These are phyloP conservation scores for Notechis scutatus DNA, from an alignment of 2,113 vertebrate genomes.

Conservation along the genomic window DNA sequence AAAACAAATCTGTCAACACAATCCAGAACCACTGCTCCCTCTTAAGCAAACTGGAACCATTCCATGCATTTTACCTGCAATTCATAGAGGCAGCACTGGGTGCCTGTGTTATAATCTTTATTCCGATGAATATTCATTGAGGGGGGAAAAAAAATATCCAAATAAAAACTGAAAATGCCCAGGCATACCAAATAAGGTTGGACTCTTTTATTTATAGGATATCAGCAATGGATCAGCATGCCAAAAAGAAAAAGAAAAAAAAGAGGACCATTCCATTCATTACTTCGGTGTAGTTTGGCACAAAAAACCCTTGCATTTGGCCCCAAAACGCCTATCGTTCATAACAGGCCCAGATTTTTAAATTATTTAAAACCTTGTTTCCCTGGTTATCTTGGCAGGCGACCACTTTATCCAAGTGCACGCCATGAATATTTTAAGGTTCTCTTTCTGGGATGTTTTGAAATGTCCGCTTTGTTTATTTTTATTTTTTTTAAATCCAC, in stretches of 20 bases:
- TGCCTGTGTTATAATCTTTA: neutral
- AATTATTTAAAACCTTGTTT: neutral
- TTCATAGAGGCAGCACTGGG: neutral
- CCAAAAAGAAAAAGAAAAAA: neutral
- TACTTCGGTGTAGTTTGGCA: neutral
- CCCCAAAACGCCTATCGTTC: neutral
- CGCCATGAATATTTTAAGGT: neutral
- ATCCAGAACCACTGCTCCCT: neutral
- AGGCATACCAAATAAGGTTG: neutral
- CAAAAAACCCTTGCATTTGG: neutral
- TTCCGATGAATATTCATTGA: neutral
- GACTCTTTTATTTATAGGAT: neutral
- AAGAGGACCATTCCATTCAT: neutral
- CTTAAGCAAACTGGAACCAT: neutral
- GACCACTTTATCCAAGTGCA: neutral
- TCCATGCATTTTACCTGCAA: neutral
- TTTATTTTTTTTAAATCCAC: neutral
- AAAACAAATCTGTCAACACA: neutral
- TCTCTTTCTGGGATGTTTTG: neutral
- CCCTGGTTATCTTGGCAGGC: neutral
- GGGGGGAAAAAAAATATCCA: neutral
- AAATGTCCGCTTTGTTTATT: neutral
- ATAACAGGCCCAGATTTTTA: neutral
- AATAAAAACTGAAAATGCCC: neutral
- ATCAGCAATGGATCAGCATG: neutral